Evolutionary conservation across 2,113 vertebrate genomes (phyloP), one percentile per base, ranked within the genome.

Genomic region (Mesocricetus auratus): DNA sequence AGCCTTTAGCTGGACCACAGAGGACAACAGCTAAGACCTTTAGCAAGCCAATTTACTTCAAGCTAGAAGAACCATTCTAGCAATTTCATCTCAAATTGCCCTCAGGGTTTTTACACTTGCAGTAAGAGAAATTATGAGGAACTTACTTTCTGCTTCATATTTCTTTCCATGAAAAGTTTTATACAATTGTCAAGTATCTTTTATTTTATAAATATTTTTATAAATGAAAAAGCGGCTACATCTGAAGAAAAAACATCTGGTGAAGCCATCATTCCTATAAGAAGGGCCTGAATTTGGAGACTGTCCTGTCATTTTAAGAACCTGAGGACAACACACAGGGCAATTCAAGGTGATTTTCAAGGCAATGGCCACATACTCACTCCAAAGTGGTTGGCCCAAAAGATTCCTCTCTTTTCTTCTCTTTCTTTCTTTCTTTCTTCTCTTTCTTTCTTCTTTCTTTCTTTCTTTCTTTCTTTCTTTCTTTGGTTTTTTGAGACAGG

Each of bases 31-130:
- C 58, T n/a, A 45, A 21, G 26, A 15, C 12, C 21, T 19, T 86
- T 13, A 31, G 24, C 29, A 92, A 92, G 66, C 39, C 47, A 92
- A 56, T 74, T 75, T 53, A 73, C 19, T 36, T 79, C 64, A 17
- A 85, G 71, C 64, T 85, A 69, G 42, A 88, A 82, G 33, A 91
- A 64, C 8, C 22, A 64, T 88, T 42, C 66, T 4, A 24, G 22
- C 58, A 58, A 36, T 96, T 92, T 56, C 26, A 87, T 78, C 82
- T 92, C 81, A 86, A 56, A 95, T 71, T 1, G 79, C 29, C 92
- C 42, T n/a, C 22, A 26, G 19, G 15, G 69, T 77, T 93, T 56
- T 56, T 21, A 39, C 16, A 71, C 17, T 15, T 88, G 21, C 15
- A 94, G n/a, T 33, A 82, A 68, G 19, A 83, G 11, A 60, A 88